Base-by-base conservation (phyloP, 1,140 invertebrate genomes). In the Rhizoglyphus robini region DNA sequence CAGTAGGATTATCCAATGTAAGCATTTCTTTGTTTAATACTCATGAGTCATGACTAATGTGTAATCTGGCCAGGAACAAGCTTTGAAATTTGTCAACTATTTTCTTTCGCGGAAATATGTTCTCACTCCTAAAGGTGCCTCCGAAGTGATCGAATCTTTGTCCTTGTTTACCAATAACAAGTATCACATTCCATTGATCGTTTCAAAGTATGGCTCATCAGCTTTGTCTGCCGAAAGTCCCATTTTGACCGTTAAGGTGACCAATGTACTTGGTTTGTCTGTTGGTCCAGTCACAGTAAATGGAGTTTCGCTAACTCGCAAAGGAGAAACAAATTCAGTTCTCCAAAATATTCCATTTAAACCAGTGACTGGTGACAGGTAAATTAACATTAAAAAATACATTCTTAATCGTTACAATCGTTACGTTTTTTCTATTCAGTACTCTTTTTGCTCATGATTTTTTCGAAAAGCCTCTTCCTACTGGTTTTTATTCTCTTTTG, bases 31-130 rank as follows among this genome's bases (percentile, higher is more conserved):
- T 13, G 46, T 47, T 63, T 48, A 47, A 20, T 15, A 51, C 31
- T 54, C 25, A 54, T 34, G 54, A 34, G 36, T 27, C 51, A 8
- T 31, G 23, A n/a, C n/a, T 0, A 58, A 32, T 29, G 74, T 91
- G 32, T 83, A 79, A 27, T 77, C n/a, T n/a, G n/a, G n/a, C n/a
- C n/a, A 83, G 70, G 84, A 86, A 23, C 92, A 96, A 78, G 83
- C 84, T 23, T 81, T 88, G 8, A 96, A 96, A 78, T 87, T 97
- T 70, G 84, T 85, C 18, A 90, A 89, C 74, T 97, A 96, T 78
- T 83, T 96, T 69, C 76, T 95, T 41, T 89, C 86, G n/a, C 81
- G 93, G 34, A 84, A 86, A 70, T 90, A 88, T 58, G 90, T 96
- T 2, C 89, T 89, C 73, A 84, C 87, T 29, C 78, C 86, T 0